Base-by-base conservation (phyloP, 2,888 invertebrate genomes). In the Lordiphosa fenestrarum region DNA sequence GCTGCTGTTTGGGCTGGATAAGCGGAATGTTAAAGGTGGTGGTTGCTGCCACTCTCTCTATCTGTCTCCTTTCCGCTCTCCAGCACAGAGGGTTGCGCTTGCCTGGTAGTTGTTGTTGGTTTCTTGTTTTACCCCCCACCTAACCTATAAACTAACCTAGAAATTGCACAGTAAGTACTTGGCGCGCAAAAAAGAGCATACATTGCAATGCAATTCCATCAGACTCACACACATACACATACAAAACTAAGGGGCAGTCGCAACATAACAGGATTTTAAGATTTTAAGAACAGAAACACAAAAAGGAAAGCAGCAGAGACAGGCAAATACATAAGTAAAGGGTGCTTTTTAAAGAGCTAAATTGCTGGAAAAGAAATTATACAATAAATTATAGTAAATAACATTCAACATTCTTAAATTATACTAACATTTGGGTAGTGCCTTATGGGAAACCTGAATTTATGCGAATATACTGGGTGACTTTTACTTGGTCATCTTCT, bases 151-250 rank as follows among this genome's bases (percentile, higher is more conserved):
- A 15, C 41, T 64, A 64, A 59, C 63, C 64, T 63, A 62, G 52
- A 64, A 64, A 40, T 42, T 25, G 49, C 40, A 38, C 37, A 46
- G 30, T 39, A 33, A 4, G 19, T 40, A 30, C 39, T 23, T 40
- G 46, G 59, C 74, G 76, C 70, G 75, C 73, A 55, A 21, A 56
- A 57, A 46, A 49, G 56, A 61, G 49, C 30, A 30, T 30, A 30
- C 30, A 30, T 30, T 30, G 30, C 30, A 48, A 56, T 53, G 52
- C 47, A 47, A 55, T 38, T 39, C 49, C 53, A 10, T 30, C 25
- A 6, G 30, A 30, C 30, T 51, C 46, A 54, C 30, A 53, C 46
- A 54, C 46, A 40, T 46, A 44, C 35, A n/a, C 33, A 30, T 38
- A 53, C 47, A 53, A 23, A 25, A 19, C n/a, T 30, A 44, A 47